A percentile compares a stretch with the other conserved stretches of the same genome.
These are phyloP conservation scores for Microcebus tavaratra DNA, from an alignment of 2,113 vertebrate genomes.

Conservation along the genomic window DNA sequence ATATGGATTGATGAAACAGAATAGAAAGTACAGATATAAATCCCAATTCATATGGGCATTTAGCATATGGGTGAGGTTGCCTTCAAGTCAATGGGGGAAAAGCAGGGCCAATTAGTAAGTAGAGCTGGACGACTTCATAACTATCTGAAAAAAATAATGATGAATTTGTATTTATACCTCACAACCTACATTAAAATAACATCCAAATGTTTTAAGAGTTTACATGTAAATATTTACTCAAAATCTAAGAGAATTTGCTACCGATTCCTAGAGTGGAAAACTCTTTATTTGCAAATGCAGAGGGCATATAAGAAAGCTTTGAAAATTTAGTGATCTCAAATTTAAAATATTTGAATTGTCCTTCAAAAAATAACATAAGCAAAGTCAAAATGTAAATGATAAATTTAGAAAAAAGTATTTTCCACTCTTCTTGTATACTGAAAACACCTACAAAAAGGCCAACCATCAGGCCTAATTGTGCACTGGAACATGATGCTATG, in stretches of 20 bases:
- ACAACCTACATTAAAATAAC: not conserved
- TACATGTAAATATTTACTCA: not conserved
- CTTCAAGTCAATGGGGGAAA: not conserved
- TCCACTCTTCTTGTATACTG: not conserved
- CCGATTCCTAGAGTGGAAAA: not conserved
- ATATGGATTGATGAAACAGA: not conserved
- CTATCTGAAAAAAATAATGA: not conserved
- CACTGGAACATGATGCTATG: not conserved
- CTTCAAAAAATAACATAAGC: not conserved
- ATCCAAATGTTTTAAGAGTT: not conserved
- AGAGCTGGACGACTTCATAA: not conserved
- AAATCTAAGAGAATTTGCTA: not conserved
- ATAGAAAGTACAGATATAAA: not conserved
- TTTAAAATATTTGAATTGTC: not conserved
- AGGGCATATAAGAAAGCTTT: not conserved
- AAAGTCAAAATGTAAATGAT: not conserved
- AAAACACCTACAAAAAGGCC: not conserved
- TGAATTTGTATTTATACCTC: not conserved
- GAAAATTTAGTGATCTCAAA: constrained; percentile 12
- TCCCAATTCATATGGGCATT: not conserved
- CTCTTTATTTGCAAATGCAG: not conserved
- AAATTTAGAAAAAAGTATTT: constrained; percentile 11
- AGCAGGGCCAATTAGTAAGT: not conserved
- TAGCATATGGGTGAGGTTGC: not conserved
- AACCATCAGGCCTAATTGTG: not conserved